A percentile compares a stretch with the other conserved stretches of the same genome.
These are phyloP conservation scores for Castor canadensis DNA, from an alignment of 2,113 vertebrate genomes.

Conservation along the genomic window DNA sequence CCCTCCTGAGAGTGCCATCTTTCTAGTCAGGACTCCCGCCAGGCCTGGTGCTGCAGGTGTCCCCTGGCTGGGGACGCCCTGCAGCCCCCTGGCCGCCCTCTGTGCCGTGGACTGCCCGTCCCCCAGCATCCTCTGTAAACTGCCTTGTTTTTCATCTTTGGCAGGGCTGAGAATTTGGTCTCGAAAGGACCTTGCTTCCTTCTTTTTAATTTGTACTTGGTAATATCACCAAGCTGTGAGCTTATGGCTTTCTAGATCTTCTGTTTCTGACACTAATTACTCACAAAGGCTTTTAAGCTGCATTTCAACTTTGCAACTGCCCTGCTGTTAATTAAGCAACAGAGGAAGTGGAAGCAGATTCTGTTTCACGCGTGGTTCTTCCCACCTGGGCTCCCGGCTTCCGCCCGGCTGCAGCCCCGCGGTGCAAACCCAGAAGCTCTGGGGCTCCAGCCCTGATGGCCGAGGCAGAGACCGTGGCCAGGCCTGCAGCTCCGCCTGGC, in stretches of 20 bases:
- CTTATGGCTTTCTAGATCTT: conserved; percentile 88
- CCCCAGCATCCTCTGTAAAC: conserved; percentile 65
- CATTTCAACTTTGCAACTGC: conserved; percentile 84
- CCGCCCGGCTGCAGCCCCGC: background rate
- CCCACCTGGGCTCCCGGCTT: background rate
- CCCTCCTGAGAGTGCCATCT: background rate
- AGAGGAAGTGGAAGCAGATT: conserved; percentile 73
- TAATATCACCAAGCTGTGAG: conserved; percentile 86
- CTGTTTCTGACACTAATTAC: conserved; percentile 89
- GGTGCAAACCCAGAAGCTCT: background rate
- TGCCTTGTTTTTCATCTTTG: conserved; percentile 78
- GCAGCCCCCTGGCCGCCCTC: background rate
- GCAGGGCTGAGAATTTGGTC: conserved; percentile 78
- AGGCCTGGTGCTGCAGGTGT: background rate
- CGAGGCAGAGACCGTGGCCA: background rate
- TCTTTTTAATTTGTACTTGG: conserved; percentile 87
- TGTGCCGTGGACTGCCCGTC: conserved; percentile 16
- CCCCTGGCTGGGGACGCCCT: background rate
- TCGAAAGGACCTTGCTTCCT: conserved; percentile 82
- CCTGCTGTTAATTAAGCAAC: conserved; percentile 82
- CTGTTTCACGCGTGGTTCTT: background rate
- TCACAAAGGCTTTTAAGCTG: conserved; percentile 86
- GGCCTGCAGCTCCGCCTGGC: background rate
- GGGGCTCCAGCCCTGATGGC: background rate
- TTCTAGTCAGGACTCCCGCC: background rate